Percentiles rank a stretch among this genome's conserved stretches.
phyloP scores from a whole-genome alignment of 2,797 vertebrate genomes.

The Mionectes olivaceus region DNA sequence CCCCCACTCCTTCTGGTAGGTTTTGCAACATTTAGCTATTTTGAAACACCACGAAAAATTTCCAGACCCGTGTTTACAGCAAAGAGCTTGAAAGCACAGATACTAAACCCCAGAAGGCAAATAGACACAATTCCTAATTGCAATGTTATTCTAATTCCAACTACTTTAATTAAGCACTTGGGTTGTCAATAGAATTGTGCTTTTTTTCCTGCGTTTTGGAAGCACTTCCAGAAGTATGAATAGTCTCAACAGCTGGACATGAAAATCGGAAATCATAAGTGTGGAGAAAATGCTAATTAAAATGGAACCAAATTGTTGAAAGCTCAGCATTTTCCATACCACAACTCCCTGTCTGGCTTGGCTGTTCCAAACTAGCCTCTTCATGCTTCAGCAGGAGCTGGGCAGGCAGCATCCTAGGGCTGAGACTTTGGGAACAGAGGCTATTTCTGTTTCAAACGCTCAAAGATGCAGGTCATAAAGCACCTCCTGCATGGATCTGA shows the following conservation, averaged over 20 bases:
- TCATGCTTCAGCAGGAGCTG: not conserved
- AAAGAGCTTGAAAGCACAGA: conserved; percentile 4
- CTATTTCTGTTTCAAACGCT: not conserved
- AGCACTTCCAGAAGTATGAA: conserved; percentile 23
- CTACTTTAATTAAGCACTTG: conserved; percentile 28
- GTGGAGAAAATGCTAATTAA: not conserved
- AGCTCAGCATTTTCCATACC: not conserved
- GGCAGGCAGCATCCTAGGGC: not conserved
- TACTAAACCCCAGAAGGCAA: not conserved
- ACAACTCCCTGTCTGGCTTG: not conserved
- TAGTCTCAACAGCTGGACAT: not conserved
- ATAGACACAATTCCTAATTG: conserved; percentile 25
- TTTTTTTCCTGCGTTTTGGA: not conserved
- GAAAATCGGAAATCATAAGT: conserved; percentile 7
- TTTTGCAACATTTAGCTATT: conserved; percentile 60
- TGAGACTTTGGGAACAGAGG: not conserved
- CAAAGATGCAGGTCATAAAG: not conserved
- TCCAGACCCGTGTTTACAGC: conserved; percentile 25
- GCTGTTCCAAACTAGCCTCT: not conserved
- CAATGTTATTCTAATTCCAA: conserved; percentile 7
- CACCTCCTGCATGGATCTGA: not conserved
- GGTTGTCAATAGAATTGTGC: not conserved
- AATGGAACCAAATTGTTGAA: not conserved
- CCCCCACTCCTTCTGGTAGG: not conserved
- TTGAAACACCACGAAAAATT: conserved; percentile 52